Percentiles rank a stretch among this genome's conserved stretches.
These are phyloP conservation scores for Lasioglossum zephyrum DNA, from an alignment of 2,888 invertebrate species.

Conservation along the genomic window DNA sequence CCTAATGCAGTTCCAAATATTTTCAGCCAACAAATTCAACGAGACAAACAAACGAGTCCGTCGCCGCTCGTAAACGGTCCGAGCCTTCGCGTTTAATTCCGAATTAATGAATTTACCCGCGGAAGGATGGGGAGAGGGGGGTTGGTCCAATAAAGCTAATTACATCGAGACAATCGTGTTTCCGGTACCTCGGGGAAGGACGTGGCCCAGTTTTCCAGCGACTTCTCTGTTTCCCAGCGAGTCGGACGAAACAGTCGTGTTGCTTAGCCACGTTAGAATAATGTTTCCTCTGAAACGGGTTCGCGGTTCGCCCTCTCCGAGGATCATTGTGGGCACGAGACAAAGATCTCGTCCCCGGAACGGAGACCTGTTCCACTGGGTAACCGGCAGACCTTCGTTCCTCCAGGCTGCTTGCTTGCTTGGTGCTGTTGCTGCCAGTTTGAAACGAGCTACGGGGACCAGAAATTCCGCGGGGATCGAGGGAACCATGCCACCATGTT, in stretches of 20 bases:
- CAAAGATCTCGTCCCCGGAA: conserved; percentile 56
- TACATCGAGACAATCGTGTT: conserved; percentile 3
- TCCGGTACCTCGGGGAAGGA: conserved; percentile 10
- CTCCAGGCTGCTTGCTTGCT: conserved; percentile 37
- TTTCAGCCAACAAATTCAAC: background rate
- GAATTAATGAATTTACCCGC: background rate
- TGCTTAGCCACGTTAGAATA: conserved; percentile 35
- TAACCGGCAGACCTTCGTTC: conserved; percentile 64
- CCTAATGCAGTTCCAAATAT: background rate
- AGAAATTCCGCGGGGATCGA: conserved; percentile 11
- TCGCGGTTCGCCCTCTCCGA: conserved; percentile 27
- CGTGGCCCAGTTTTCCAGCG: conserved; percentile 13
- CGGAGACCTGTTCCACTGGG: conserved; percentile 59
- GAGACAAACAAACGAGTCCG: background rate
- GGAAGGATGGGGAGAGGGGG: background rate
- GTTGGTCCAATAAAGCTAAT: conserved; percentile 1
- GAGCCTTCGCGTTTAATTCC: background rate
- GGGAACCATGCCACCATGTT: background rate
- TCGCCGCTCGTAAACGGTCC: background rate
- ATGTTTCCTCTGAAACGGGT: conserved; percentile 38
- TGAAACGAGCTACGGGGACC: conserved; percentile 16
- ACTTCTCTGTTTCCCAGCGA: background rate
- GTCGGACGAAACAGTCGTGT: background rate
- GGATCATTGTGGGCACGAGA: conserved; percentile 40
- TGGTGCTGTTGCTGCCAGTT: conserved; percentile 19